These are phyloP conservation scores for Corbicula japonica DNA, from an alignment of 2,888 invertebrate species.

Conservation along the genomic window DNA sequence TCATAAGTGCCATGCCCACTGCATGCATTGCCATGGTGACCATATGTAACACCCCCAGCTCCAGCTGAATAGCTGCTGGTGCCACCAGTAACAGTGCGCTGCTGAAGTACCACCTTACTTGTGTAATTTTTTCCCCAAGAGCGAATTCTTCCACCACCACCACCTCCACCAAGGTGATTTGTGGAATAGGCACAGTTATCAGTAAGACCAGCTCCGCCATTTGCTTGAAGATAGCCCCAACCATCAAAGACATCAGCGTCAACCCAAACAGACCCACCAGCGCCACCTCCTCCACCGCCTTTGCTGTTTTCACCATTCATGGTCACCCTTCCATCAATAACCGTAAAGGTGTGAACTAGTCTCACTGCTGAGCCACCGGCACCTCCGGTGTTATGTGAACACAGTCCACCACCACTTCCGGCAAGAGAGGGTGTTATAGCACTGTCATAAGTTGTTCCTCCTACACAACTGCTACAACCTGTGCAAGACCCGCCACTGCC, in stretches of 20 bases:
- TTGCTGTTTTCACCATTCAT: conserved; percentile 59
- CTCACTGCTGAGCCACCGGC: conserved; percentile 64
- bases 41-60: conserved; percentile 54
- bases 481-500: conserved; percentile 70
- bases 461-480: conserved; percentile 45
- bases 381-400: conserved; percentile 43
- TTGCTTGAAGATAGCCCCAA: conserved; percentile 69
- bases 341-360: conserved; percentile 53
- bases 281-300: conserved; percentile 76
- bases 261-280: conserved; percentile 78
- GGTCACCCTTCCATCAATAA: conserved; percentile 70
- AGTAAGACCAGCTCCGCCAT: conserved; percentile 64
- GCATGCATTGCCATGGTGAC: conserved; percentile 56
- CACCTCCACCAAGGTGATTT: conserved; percentile 73
- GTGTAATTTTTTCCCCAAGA: conserved; percentile 63
- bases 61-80: conserved; percentile 46
- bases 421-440: conserved; percentile 58
- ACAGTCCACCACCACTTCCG: conserved; percentile 77
- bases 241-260: conserved; percentile 75
- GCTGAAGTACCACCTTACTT: conserved; percentile 66
- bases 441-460: conserved; percentile 46
- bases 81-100: conserved; percentile 59
- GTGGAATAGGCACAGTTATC: conserved; percentile 32
- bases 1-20: conserved; percentile 71
- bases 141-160: conserved; percentile 75